Evolutionary conservation across 2,797 vertebrate species (phyloP).

Genomic region (Ctenopoma multispine): DNA sequence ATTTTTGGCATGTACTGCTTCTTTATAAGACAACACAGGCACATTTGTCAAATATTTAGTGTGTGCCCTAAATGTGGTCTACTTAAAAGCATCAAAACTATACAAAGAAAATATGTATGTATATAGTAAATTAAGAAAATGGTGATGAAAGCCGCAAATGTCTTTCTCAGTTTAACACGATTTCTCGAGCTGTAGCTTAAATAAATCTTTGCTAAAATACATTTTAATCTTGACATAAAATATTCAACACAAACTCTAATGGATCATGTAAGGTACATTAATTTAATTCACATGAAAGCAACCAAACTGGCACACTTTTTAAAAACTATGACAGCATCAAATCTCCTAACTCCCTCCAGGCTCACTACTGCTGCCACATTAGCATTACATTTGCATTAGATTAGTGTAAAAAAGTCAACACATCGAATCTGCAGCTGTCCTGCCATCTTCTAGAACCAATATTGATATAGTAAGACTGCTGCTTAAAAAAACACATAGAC

Average conservation of each 20-base stretch:
- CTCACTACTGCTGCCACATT: conserved; percentile 51
- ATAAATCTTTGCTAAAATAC: background rate
- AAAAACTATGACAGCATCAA: conserved; percentile 34
- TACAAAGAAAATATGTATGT: background rate
- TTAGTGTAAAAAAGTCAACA: conserved; percentile 55
- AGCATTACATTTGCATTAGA: conserved; percentile 68
- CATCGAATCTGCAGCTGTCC: conserved; percentile 56
- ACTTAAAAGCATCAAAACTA: background rate
- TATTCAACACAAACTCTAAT: background rate
- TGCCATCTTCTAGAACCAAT: conserved; percentile 50
- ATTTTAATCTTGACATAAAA: background rate
- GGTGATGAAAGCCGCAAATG: background rate
- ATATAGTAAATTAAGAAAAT: background rate
- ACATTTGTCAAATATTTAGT: background rate
- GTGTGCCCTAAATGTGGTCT: background rate
- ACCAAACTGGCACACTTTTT: conserved; percentile 19
- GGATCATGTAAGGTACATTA: background rate
- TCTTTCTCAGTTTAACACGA: background rate
- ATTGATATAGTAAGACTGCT: conserved; percentile 52
- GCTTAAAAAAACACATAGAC: conserved; percentile 21
- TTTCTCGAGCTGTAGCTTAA: background rate
- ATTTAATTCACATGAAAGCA: conserved; percentile 24
- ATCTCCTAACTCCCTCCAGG: conserved; percentile 32
- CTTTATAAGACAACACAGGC: background rate
- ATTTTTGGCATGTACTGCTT: background rate